Evolutionary conservation across 2,797 vertebrate species (phyloP).

Genomic region (Coregonus ussuriensis): DNA sequence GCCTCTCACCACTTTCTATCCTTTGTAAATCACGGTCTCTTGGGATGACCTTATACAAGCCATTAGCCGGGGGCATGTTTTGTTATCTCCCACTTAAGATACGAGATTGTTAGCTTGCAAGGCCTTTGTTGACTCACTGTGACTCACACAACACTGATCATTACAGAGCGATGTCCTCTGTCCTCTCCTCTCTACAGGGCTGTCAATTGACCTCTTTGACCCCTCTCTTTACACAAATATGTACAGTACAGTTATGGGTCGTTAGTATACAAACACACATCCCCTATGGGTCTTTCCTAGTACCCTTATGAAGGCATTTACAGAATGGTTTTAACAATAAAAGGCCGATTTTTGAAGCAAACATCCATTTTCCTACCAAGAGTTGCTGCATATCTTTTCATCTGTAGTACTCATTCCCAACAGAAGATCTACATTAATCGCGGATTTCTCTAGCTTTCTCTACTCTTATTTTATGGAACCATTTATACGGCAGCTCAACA

Average conservation of each 20-base stretch:
- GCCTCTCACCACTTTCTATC: too few species aligned
- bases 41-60: background rate
- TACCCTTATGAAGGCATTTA: too few species aligned
- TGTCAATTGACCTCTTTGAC: background rate
- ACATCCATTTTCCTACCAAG: background rate
- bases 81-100: background rate
- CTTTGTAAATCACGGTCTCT: too few species aligned
- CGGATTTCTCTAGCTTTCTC: background rate
- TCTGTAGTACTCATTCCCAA: background rate
- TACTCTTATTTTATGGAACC: constrained; percentile 34
- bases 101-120: background rate
- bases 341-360: background rate
- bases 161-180: background rate
- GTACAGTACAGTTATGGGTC: too few species aligned
- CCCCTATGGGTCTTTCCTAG: too few species aligned
- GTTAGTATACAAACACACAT: too few species aligned
- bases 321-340: background rate
- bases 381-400: background rate
- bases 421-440: background rate
- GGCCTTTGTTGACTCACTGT: background rate
- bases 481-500: constrained; percentile 20
- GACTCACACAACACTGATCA: background rate
- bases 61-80: background rate
- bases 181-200: background rate
- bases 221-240: too few species aligned